Percentiles rank a stretch among this genome's conserved stretches.
These are phyloP conservation scores for Idaea aversata DNA, from an alignment of 2,888 invertebrate species.

Conservation along the genomic window DNA sequence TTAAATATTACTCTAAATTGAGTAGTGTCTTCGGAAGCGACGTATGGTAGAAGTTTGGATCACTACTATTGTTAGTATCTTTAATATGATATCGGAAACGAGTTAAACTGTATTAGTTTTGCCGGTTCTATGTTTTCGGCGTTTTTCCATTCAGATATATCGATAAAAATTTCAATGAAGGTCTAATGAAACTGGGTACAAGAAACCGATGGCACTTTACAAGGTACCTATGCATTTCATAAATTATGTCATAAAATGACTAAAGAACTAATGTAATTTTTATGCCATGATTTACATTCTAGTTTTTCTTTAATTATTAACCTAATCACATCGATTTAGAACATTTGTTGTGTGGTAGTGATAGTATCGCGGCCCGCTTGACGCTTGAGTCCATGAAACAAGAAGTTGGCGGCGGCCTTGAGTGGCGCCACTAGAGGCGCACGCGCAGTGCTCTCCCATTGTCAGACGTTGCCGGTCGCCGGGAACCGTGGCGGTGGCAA, in stretches of 20 bases:
- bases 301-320: constrained; percentile 65
- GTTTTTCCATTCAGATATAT: constrained; percentile 27
- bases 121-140: constrained; percentile 10
- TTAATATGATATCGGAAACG: constrained; percentile 54
- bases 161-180: constrained; percentile 49
- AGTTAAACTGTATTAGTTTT: constrained; percentile 40
- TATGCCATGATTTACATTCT: constrained; percentile 74
- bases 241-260: constrained; percentile 76
- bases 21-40: constrained; percentile 1
- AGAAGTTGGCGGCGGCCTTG: constrained; percentile 85
- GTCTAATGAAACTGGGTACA: constrained; percentile 72
- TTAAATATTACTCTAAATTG: constrained; percentile 29
- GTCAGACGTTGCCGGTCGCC: constrained; percentile 88
- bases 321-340: constrained; percentile 80
- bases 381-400: constrained; percentile 83
- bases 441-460: constrained; percentile 84
- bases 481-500: constrained; percentile 90
- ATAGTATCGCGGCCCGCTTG: constrained; percentile 68
- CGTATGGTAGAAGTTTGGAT: not conserved
- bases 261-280: constrained; percentile 69
- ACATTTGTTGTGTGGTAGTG: constrained; percentile 79
- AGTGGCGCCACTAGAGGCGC: constrained; percentile 81
- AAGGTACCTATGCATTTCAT: constrained; percentile 69
- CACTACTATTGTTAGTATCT: constrained; percentile 28
- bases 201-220: constrained; percentile 69